Percentiles rank a stretch among this genome's conserved stretches.
Conservation (phyloP, 23 tunicate genomes). For the Aplidium turbinatum region DNA sequence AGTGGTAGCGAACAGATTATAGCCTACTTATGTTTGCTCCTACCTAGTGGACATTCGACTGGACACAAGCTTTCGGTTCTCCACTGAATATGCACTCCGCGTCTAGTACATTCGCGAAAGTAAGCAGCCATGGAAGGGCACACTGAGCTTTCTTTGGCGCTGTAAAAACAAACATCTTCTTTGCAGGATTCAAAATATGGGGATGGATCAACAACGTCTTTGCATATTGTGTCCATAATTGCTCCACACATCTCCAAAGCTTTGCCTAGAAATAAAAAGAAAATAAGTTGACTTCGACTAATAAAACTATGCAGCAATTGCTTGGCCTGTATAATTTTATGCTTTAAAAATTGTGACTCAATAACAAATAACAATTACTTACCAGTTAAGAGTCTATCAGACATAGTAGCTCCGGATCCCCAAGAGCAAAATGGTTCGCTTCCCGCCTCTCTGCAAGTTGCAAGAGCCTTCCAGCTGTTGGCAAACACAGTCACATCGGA, state of each 20-base stretch:
- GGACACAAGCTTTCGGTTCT: conserved; percentile 70
- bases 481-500: conserved; percentile 72
- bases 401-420: conserved; percentile 52
- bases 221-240: conserved; percentile 86
- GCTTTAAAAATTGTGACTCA: background rate
- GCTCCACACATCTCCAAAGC: conserved; percentile 88
- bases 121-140: conserved; percentile 98
- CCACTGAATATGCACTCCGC: conserved; percentile 98
- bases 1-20: background rate
- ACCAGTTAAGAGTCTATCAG: conserved; percentile 82
- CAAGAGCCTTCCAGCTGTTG: conserved; percentile 77
- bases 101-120: conserved; percentile 93
- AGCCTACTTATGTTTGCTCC: background rate
- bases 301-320: background rate
- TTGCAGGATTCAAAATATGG: conserved; percentile 99
- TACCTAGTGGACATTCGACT: conserved; percentile 86
- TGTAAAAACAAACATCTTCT: conserved; percentile 98
- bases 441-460: conserved; percentile 62
- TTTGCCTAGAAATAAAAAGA: conserved; percentile 49
- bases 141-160: conserved; percentile 55
- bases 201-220: conserved; percentile 85
- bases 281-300: background rate
- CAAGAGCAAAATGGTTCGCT: conserved; percentile 87
- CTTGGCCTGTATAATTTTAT: no score
- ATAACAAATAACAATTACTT: background rate